Evolutionary conservation across 2,888 invertebrate species (phyloP), one percentile per base, ranked within the genome.

Genomic region (Prosopocoilus inquinatus): DNA sequence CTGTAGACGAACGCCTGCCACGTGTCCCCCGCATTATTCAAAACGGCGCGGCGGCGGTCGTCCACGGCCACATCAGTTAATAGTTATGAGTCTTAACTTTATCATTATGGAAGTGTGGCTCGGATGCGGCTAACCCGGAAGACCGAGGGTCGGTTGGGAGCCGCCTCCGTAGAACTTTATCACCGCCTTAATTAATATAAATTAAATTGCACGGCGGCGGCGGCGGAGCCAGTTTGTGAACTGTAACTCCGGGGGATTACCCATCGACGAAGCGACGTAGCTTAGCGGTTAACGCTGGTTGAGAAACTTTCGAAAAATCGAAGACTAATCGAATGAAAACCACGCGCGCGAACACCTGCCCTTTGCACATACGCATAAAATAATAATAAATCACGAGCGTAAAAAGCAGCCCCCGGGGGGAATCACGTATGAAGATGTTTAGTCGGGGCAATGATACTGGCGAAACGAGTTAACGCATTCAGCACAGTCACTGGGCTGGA

Each of bases 81-180:
- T 70, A 70, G 71, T 70, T 69, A 69, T 67, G 68, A 72, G 69
- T 70, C 69, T 69, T 64, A 68, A 69, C 68, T 69, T 69, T 68
- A 69, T 69, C 69, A 67, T 64, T 68, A 69, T 65, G 62, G 66
- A 66, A 64, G 67, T 68, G 70, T 64, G 70, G 70, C 62, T 57
- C 44, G 54, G 53, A 59, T 55, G 62, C 50, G 60, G 60, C 57
- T 55, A 56, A 62, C 60, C 62, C 48, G 34, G 46, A 35, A 47
- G 41, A 58, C 62, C 52, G 53, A 53, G 33, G 47, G 41, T 41
- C 12, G 41, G 41, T 41, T 41, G 9, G 41, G 41, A 9, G 16
- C 41, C 41, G 41, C 41, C 41, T 41, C 16, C 41, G 41, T 16
- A 13, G 41, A 41, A 41, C 15, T 41, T 41, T 41, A 41, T 41